Conservation (phyloP, 2,888 invertebrate species). For the Nomada flava region DNA sequence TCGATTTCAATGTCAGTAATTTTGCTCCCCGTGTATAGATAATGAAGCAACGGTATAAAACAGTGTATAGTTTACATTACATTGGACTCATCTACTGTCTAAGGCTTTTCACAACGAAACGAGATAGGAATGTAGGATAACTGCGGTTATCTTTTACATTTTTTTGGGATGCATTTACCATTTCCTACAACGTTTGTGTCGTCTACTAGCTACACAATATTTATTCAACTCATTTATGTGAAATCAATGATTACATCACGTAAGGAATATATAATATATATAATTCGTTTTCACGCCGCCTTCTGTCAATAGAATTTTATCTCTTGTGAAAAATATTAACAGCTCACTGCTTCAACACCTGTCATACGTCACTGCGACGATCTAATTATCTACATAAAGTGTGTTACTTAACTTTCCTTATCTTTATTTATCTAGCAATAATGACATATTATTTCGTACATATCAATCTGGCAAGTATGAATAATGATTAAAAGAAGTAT, state of each 20-base stretch:
- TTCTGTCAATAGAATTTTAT: neutral
- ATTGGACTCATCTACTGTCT: neutral
- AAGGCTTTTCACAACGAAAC: no score
- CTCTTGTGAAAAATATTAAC: neutral
- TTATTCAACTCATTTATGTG: no score
- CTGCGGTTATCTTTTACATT: no score
- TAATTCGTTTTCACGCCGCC: neutral
- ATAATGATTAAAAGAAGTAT: neutral
- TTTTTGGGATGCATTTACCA: no score
- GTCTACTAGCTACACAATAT: no score
- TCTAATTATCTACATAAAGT: neutral
- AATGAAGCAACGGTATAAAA: neutral
- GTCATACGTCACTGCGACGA: neutral
- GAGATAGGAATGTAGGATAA: no score
- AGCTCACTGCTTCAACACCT: neutral
- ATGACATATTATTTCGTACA: neutral
- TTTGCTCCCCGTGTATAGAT: neutral
- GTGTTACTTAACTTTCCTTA: neutral
- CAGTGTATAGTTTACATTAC: neutral
- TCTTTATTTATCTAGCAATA: neutral
- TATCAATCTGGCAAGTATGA: neutral
- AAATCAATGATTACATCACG: no score
- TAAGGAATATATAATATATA: no score
- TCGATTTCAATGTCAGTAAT: neutral
- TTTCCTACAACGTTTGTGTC: no score